phyloP scores from a whole-genome alignment of 2,113 vertebrate genomes.

The Pangasianodon hypophthalmus region DNA sequence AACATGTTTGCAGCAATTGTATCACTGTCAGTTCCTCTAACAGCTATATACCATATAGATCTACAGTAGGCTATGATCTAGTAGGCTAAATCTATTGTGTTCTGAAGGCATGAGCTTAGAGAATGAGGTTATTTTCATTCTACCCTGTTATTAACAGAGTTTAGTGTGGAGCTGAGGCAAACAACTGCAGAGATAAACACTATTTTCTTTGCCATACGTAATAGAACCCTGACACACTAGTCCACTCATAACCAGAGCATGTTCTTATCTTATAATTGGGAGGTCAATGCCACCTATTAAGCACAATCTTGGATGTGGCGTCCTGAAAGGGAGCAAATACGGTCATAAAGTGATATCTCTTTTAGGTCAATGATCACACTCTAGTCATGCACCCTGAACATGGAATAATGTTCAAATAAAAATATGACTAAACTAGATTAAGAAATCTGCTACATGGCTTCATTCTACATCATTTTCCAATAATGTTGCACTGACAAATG shows the following conservation, averaged over 20 bases:
- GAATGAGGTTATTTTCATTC: neutral
- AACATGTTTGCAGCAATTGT: neutral
- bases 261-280: constrained; percentile 42
- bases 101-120: neutral
- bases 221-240: constrained; percentile 12
- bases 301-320: neutral
- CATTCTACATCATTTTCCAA: neutral
- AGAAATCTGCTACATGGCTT: neutral
- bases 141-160: neutral
- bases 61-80: neutral
- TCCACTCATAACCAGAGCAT: constrained; percentile 17
- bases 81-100: neutral
- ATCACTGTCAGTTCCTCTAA: neutral
- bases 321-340: constrained; percentile 17
- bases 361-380: constrained; percentile 33
- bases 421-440: neutral
- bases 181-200: neutral
- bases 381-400: constrained; percentile 18
- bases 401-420: neutral
- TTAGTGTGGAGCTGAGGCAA: neutral
- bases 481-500: constrained; percentile 9
- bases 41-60: neutral
- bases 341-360: constrained; percentile 33
- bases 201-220: neutral
- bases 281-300: constrained; percentile 6